Base-by-base conservation (phyloP, 2,888 invertebrate genomes). In the Pandemis corylana region DNA sequence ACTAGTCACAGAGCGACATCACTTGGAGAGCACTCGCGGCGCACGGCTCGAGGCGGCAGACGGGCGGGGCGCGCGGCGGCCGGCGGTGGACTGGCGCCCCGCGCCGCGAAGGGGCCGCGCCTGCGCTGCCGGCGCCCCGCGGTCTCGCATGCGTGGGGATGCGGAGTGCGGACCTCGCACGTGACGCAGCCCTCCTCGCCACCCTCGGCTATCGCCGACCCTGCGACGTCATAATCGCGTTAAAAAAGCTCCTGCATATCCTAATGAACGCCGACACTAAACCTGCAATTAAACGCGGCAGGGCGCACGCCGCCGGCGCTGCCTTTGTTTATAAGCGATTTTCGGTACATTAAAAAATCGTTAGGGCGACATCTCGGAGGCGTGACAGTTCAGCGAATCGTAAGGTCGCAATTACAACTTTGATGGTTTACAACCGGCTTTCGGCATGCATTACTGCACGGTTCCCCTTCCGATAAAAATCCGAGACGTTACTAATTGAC, bases 61-160 rank as follows among this genome's bases (percentile, higher is more conserved):
- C 91, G 85, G 84, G 88, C 92, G 90, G 90, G 91, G 90, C 92
- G 87, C 84, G 84, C 89, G 93, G 90, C 94, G 93, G 93, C 94
- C 95, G 95, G 94, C 95, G 93, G 89, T 86, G 89, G 90, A 92
- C 93, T 92, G 90, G 89, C 90, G 88, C 89, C 87, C 92, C 92
- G 94, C 92, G 90, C 94, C 89, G 90, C 89, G 90, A 87, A 87
- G 88, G 89, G 89, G 90, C 83, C 90, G 92, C 90, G 91, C 90
- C 86, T 89, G 90, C 90, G 90, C 90, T 80, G 82, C 84, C 82
- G 91, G 93, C 93, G 93, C 91, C 93, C 90, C 90, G 90, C 92
- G 88, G 93, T 92, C 93, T 93, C 93, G 94, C 94, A 93, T 93
- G 94, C 94, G 93, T 94, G 91, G 92, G 90, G 91, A 88, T 93